Base-by-base conservation (phyloP, 1,140 invertebrate species). In the Tetramorium simillimum region DNA sequence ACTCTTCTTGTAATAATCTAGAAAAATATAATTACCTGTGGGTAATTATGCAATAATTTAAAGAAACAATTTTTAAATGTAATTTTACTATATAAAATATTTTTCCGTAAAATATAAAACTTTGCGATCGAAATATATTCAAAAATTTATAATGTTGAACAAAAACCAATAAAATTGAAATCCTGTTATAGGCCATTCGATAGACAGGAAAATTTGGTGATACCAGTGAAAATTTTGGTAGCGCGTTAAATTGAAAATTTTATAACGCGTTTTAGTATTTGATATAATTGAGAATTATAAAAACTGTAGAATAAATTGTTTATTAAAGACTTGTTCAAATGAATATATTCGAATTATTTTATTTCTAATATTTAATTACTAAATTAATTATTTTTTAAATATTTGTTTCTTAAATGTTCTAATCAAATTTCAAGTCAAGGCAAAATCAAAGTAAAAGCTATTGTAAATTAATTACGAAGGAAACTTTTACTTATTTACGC, bases 161-260 rank as follows among this genome's bases (percentile, higher is more conserved):
- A 33, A 33, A 73, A 24, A 60, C n/a, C 49, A 37, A 33, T 56
- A n/a, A 69, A 1, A 10, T 60, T 37, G 37, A 28, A 84, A 84
- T 84, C 53, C 69, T 84, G 53, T 84, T 84, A 73, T 53, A n/a
- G 69, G 24, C 14, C 69, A 60, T 84, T 60, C 24, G 28, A 60
- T 73, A 73, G 58, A 37, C 69, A 84, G 28, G 40, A 70, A 84
- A 60, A 84, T 84, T 84, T 60, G 80, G 53, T 49, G 18, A 21
- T 73, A 73, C 53, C 40, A 60, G 3, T 10, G 28, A 12, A 84
- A 84, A 49, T 84, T 84, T 73, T 62, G 7, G 16, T 73, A 40
- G 24, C 63, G 63, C n/a, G n/a, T 28, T 60, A 28, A 7, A 28
- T 14, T 24, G 5, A 3, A 28, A 14, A 28, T 60, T 60, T 60